Percentiles rank a stretch among this genome's conserved stretches.
phyloP scores from a whole-genome alignment of 2,888 invertebrate genomes.

The Mythimna albipuncta region DNA sequence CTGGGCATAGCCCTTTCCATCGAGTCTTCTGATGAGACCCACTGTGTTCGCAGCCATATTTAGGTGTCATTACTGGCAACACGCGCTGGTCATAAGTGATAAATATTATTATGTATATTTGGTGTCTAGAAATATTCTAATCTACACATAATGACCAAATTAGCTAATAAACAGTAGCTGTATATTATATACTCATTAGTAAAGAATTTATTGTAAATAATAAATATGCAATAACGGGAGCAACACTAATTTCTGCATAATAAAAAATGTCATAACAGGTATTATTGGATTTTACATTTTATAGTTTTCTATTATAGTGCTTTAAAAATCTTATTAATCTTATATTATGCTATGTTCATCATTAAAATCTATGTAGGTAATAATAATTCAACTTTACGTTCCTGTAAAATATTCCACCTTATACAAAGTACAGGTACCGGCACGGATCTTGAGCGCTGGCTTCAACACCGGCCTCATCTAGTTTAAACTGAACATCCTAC shows the following conservation, averaged over 20 bases:
- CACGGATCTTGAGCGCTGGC: too few relatives aligned
- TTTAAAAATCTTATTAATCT: neutral
- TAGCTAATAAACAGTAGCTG: slow-evolving; percentile 9
- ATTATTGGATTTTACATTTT: neutral
- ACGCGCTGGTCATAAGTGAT: too few relatives aligned
- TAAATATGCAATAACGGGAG: slow-evolving; percentile 13
- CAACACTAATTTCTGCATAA: neutral
- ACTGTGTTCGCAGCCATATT: too few relatives aligned
- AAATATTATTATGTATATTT: neutral
- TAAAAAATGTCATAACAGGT: neutral
- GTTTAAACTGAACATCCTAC: too few relatives aligned
- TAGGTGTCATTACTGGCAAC: too few relatives aligned
- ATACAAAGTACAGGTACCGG: too few relatives aligned
- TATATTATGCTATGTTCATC: neutral
- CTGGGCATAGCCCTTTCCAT: too few relatives aligned
- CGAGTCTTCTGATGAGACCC: too few relatives aligned
- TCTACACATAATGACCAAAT: neutral
- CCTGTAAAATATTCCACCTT: too few relatives aligned
- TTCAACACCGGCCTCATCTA: too few relatives aligned
- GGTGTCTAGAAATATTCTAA: neutral
- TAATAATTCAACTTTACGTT: too few relatives aligned
- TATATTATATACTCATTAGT: slow-evolving; percentile 2
- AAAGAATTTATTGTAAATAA: neutral
- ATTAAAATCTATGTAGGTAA: too few relatives aligned
- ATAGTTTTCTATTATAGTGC: neutral